Percentiles rank a stretch among this genome's conserved stretches.
These are phyloP conservation scores for Leptogaster cylindrica DNA, from an alignment of 2,888 invertebrate species.

Conservation along the genomic window DNA sequence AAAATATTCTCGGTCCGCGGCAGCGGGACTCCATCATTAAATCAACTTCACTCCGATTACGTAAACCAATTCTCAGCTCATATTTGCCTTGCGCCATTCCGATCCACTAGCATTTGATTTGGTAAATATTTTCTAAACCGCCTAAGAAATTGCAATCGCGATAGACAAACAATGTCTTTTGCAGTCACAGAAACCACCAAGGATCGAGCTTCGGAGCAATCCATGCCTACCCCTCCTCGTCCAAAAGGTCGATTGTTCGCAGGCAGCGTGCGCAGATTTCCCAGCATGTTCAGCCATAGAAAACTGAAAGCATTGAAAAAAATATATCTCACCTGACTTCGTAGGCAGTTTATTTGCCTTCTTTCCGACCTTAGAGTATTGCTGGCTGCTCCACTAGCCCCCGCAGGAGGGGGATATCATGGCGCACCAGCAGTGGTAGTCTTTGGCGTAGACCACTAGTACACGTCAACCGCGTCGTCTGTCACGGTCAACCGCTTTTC, in stretches of 20 bases:
- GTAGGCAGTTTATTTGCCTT: constrained; percentile 34
- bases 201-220: constrained; percentile 4
- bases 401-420: constrained; percentile 9
- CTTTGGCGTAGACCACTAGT: not conserved
- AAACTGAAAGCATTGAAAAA: not conserved
- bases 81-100: constrained; percentile 1
- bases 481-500: constrained; percentile 46
- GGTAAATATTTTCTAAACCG: constrained; percentile 25
- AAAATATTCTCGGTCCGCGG: no score
- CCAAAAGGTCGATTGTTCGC: constrained; percentile 27
- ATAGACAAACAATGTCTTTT: constrained; percentile 22
- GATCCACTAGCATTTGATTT: constrained; percentile 26
- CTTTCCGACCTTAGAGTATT: constrained; percentile 30
- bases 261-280: constrained; percentile 22
- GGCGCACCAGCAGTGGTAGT: constrained; percentile 8
- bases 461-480: constrained; percentile 32
- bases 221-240: constrained; percentile 5
- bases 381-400: constrained; percentile 5
- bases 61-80: not conserved
- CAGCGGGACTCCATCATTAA: no score
- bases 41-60: not conserved
- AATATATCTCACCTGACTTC: not conserved
- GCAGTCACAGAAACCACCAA: not conserved
- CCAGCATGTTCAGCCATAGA: not conserved
- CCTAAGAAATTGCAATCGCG: constrained; percentile 26